Evolutionary conservation across 2,797 vertebrate species (phyloP).

Genomic region (Chromobotia macracanthus): DNA sequence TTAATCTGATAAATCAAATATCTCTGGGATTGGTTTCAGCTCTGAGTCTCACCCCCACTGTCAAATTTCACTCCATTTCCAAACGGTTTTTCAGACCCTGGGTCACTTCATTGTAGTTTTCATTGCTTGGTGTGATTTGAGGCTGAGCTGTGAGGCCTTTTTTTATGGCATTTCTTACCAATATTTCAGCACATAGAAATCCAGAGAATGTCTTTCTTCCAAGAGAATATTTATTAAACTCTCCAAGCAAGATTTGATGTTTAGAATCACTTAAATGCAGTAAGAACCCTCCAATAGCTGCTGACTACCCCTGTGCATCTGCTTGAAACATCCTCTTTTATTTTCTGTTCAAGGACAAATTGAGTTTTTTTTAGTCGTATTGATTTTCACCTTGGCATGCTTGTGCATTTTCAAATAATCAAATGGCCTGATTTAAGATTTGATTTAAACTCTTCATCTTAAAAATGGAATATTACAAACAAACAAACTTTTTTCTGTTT

Average conservation of each 20-base stretch:
- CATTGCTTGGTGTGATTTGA: constrained; percentile 18
- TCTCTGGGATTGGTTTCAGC: neutral
- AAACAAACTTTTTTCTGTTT: neutral
- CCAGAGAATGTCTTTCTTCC: constrained; percentile 9
- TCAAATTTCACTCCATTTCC: neutral
- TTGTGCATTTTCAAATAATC: constrained; percentile 31
- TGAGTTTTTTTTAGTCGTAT: constrained; percentile 19
- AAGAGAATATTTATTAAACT: constrained; percentile 38
- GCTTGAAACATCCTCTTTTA: constrained; percentile 22
- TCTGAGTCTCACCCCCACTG: neutral
- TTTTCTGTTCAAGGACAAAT: constrained; percentile 30
- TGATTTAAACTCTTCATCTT: neutral
- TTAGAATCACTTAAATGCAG: constrained; percentile 42
- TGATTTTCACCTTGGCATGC: constrained; percentile 26
- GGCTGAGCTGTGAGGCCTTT: constrained; percentile 20
- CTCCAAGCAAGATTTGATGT: neutral
- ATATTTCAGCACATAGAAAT: constrained; percentile 21
- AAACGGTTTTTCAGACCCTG: constrained; percentile 1
- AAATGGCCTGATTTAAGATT: too few relatives aligned
- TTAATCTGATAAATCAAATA: neutral
- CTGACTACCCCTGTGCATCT: constrained; percentile 24
- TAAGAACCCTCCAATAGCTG: constrained; percentile 12
- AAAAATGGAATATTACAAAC: neutral
- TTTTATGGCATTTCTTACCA: constrained; percentile 26
- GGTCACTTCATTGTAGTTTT: constrained; percentile 3